A percentile compares a stretch with the other conserved stretches of the same genome.
These are phyloP conservation scores for Coelopa frigida DNA, from an alignment of 1,140 invertebrate genomes.

Conservation along the genomic window DNA sequence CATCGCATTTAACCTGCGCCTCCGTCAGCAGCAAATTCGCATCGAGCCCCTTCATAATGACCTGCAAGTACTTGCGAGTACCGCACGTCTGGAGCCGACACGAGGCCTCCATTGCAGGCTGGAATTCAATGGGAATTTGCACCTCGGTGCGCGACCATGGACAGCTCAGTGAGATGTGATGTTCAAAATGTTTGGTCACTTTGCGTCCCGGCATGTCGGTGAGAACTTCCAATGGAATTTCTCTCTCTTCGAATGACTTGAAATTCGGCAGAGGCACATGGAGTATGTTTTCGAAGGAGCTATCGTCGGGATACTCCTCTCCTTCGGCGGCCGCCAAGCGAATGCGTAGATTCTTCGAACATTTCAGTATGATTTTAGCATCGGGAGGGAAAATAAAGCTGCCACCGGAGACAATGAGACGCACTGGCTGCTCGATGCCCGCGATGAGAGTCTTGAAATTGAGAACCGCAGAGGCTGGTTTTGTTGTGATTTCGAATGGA, in stretches of 20 bases:
- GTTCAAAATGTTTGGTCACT: slow-evolving; percentile 39
- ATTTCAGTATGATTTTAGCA: slow-evolving; percentile 50
- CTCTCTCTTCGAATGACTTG: slow-evolving; percentile 61
- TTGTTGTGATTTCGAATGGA: slow-evolving; percentile 47
- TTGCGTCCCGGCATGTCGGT: slow-evolving; percentile 67
- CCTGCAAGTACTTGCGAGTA: slow-evolving; percentile 71
- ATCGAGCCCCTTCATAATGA: slow-evolving; percentile 64
- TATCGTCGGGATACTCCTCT: slow-evolving; percentile 15
- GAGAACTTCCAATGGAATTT: slow-evolving; percentile 57
- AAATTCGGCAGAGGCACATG: slow-evolving; percentile 56
- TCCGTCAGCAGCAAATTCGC: slow-evolving; percentile 53
- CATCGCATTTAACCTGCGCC: slow-evolving; percentile 52
- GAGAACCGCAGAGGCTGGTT: slow-evolving; percentile 45
- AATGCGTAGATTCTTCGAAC: slow-evolving; percentile 52
- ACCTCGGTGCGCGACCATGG: slow-evolving; percentile 65
- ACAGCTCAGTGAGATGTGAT: slow-evolving; percentile 56
- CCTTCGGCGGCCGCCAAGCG: slow-evolving; percentile 23
- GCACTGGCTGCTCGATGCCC: slow-evolving; percentile 61
- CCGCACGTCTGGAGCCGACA: slow-evolving; percentile 77
- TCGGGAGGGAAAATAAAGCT: slow-evolving; percentile 53
- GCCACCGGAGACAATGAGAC: slow-evolving; percentile 59
- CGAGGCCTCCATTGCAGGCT: slow-evolving; percentile 68
- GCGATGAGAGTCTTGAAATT: slow-evolving; percentile 56
- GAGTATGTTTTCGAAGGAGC: slow-evolving; percentile 50
- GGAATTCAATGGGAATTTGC: slow-evolving; percentile 66